Evolutionary conservation across 2,888 invertebrate genomes (phyloP), one percentile per base, ranked within the genome.

Genomic region (Oscheius sp.): DNA sequence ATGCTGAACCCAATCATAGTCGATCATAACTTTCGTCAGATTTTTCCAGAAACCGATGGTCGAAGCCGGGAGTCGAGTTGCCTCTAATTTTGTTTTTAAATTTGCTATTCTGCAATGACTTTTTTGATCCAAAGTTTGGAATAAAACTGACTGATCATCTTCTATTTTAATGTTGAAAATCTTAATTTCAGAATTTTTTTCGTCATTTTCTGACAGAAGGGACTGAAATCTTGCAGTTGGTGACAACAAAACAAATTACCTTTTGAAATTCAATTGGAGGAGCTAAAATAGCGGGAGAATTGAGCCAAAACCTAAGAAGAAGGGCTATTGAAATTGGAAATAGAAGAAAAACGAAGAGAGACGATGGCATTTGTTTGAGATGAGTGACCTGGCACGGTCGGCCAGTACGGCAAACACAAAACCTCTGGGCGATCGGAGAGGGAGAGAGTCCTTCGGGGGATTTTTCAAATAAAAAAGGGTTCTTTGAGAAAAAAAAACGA

Each of bases 1-100:
- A 70, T 82, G 82, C 61, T 78, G 79, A 15, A 66, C 69, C 82
- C 82, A 82, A 52, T 82, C 75, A 50, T 76, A 82, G 17, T 71
- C 63, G 5, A 71, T 39, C 29, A 81, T 50, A 12, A 76, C 72
- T 29, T 75, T 53, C 6, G 67, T 75, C 48, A 82, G 55, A 12
- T 75, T 72, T 25, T 68, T 57, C 27, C 78, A 20, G 27, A 72
- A 73, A 5, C 10, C 20, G 17, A 4, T 8, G 6, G 27, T 34
- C 4, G 5, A 25, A 5, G 17, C 15, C 1, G 67, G 48, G 3
- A 53, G 12, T 8, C 17, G 29, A 0, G 15, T 15, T 4, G 1
- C 10, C 17, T 37, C 15, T 20, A 53, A 20, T 20, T 12, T 31
- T 4, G 53, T 29, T 34, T 39, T 37, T 6, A 42, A 6, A 2